Evolutionary conservation across 2,797 vertebrate species (phyloP), one percentile per base, ranked within the genome.

Genomic region (Leptodactylus fallax): DNA sequence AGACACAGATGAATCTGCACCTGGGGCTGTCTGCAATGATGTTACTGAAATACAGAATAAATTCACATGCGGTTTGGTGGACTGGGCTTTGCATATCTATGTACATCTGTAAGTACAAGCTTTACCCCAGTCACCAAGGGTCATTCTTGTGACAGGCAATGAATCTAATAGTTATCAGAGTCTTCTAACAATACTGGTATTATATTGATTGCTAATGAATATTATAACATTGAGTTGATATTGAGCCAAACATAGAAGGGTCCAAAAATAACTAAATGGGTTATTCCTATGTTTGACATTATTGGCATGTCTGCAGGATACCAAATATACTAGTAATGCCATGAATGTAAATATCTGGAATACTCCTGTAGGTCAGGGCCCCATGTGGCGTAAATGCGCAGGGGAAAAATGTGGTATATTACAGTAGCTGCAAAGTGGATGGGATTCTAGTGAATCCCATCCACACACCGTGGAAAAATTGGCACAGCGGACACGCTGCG

Each of bases 1-100:
- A 14, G 23, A 45, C 51, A 45, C 71, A 85, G n/a, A 87, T 14
- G 74, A 77, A 77, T 77, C 74, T 77, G 49, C 74, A 77, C 74
- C 74, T 77, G 56, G 56, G 25, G 27, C 79, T 49, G 56, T 45
- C 7, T 6, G 79, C 25, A 47, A n/a, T 63, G 58, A 45, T 13
- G 79, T n/a, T 81, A 47, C 56, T 47, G 7, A 45, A 81, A 63
- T 49, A 23, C 49, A 53, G 74, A 53, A 77, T 53, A 53, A n/a
- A 77, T 53, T 53, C 74, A 76, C 45, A 76, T 51, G 19, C 11
- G 23, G 74, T 53, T 23, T 14, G 10, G 9, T 77, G 49, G 49
- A 77, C 53, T 23, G 49, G 12, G 47, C 21, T 14, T 77, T 12
- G 12, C 21, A 53, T 77, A 53, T 77, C 3, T 6, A 76, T 51